Base-by-base conservation (phyloP, 1,140 invertebrate species). In the Neoseiulus cucumeris region DNA sequence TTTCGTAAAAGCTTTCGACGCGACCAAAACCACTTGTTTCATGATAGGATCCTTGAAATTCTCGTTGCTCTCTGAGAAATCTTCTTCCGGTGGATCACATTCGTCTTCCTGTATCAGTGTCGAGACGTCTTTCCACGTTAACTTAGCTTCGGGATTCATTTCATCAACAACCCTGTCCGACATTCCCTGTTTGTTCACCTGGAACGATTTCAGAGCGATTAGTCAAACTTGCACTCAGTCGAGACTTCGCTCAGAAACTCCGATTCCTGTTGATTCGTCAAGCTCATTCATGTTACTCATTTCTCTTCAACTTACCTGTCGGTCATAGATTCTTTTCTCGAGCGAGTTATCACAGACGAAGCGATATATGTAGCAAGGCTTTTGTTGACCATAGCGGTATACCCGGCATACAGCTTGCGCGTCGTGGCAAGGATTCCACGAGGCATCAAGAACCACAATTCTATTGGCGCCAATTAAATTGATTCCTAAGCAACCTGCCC, bases 351-450 rank as follows among this genome's bases (percentile, higher is more conserved):
- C 93, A 71, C 91, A 94, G 1, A 98, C 91, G 44, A 98, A 81
- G 55, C 95, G 82, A 76, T 98, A 98, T 4, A 98, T 90, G 75
- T 87, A 95, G 71, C 91, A 94, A 0, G 85, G 86, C 74, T 95
- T 97, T 68, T 82, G 81, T 75, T 98, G 94, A 0, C 94, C 93
- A 75, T 96, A 97, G 74, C 91, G 82, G 75, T 97, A 98, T 42
- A 98, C 91, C 71, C 95, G 79, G 76, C 94, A 98, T 1, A 98
- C 91, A 64, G 94, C 94, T 69, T 98, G 94, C 1, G 92, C 95
- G 74, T 98, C 94, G 74, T 98, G 93, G 73, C 94, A 97, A n/a
- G 95, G 95, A 79, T 99, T 98, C 93, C 94, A 98, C 2, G 90
- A 95, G 42, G 93, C 93, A 78, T 99, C 95, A 72, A 98, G 87